Evolutionary conservation across 2,797 vertebrate species (phyloP), one percentile per base, ranked within the genome.

Genomic region (Phylloscopus collybita): DNA sequence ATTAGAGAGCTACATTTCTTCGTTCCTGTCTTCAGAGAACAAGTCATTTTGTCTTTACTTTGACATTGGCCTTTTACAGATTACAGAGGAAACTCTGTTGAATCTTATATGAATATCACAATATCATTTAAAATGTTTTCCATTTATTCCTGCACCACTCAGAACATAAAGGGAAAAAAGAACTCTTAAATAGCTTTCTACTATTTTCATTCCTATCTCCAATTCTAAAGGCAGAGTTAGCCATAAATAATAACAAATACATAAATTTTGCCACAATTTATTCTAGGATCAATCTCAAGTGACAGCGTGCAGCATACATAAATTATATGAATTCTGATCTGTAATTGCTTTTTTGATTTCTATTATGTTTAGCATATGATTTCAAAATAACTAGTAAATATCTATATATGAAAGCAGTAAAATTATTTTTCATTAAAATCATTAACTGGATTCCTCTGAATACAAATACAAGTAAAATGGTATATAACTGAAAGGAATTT

Each of bases 1-100:
- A 93, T 87, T 86, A 95, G 92, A 96, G 92, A 93, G 80, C 75
- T 89, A 86, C 85, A 96, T 86, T 93, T 92, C 69, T 96, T 95
- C 94, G 6, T 92, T 97, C 79, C 85, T 89, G 90, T 88, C 42
- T 96, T 97, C 82, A 96, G 84, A 91, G 95, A 97, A 95, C 93
- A 95, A 96, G 90, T 94, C 82, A 96, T 95, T 97, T 96, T 96
- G 91, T 90, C 85, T 96, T 95, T 97, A 95, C 78, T 93, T 86
- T 97, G 92, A 97, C 80, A 97, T 90, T 97, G 93, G 88, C 70
- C 95, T 96, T 90, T 79, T 95, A 81, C 27, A 93, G 92, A 95
- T 96, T 95, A 95, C 65, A 96, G 82, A 96, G 72, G 75, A 95
- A 91, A 42, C 88, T 91, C 84, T 93, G 85, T 57, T 88, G 80